Evolutionary conservation across 2,888 invertebrate genomes (phyloP).

Genomic region (Diabrotica balteata): DNA sequence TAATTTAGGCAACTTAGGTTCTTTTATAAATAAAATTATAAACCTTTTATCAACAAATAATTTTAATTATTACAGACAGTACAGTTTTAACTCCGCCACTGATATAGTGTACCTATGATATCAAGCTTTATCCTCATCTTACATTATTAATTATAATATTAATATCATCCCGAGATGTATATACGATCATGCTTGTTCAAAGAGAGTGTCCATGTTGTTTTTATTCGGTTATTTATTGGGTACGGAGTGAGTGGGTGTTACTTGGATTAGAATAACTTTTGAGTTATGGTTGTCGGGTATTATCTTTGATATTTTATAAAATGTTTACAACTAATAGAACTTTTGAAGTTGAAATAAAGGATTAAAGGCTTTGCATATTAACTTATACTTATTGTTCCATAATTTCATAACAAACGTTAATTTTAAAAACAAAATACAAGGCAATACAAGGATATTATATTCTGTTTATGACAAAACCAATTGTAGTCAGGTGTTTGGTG

Average conservation of each 20-base stretch:
- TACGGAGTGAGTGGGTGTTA: slow-evolving; percentile 15
- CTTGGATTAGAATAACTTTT: slow-evolving; percentile 17
- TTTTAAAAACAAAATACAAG: too few species aligned
- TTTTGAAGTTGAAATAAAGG: slow-evolving; percentile 17
- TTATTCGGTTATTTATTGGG: slow-evolving; percentile 17
- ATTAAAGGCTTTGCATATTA: not conserved
- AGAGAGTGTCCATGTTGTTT: slow-evolving; percentile 21
- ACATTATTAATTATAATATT: slow-evolving; percentile 8
- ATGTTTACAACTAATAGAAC: slow-evolving; percentile 22
- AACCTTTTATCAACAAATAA: too few species aligned
- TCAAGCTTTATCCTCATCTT: too few species aligned
- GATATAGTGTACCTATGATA: too few species aligned
- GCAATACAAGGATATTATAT: too few species aligned
- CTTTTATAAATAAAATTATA: too few species aligned
- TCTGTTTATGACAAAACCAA: too few species aligned
- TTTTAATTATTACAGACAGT: too few species aligned
- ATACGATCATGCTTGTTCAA: slow-evolving; percentile 13
- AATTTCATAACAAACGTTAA: too few species aligned
- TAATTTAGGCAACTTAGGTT: too few species aligned
- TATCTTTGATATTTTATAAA: slow-evolving; percentile 26
- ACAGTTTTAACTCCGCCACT: not conserved
- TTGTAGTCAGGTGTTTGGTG: too few species aligned
- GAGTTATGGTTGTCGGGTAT: slow-evolving; percentile 11
- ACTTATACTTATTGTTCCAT: not conserved
- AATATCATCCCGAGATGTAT: slow-evolving; percentile 7